Evolutionary conservation across 2,888 invertebrate genomes (phyloP).

Genomic region (Mantis religiosa): DNA sequence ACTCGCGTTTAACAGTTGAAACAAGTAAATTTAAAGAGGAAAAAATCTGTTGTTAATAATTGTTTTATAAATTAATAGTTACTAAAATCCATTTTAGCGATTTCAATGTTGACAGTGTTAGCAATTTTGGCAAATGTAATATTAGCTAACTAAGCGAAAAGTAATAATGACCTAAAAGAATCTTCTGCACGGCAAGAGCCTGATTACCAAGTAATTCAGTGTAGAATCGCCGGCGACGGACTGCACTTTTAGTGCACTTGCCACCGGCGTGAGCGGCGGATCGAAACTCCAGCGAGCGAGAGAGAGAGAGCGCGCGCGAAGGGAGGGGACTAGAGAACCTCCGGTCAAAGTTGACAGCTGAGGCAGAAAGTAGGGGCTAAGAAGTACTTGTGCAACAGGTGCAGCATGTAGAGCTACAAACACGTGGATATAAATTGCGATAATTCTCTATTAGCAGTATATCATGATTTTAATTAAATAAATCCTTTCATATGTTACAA

Average conservation of each 20-base stretch:
- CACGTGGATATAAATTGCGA: background rate
- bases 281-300: no score
- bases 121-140: background rate
- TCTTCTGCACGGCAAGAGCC: background rate
- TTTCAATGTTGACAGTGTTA: background rate
- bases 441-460: background rate
- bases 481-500: no score
- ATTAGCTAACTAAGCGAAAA: no score
- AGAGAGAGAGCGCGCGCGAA: no score
- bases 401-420: background rate
- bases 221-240: no score
- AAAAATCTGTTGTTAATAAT: background rate
- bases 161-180: background rate
- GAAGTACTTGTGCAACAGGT: background rate
- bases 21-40: background rate
- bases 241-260: no score
- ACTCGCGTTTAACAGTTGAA: background rate
- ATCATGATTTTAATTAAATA: no score
- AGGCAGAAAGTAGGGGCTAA: background rate
- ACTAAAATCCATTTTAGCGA: background rate
- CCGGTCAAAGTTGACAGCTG: background rate
- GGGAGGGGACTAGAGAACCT: no score
- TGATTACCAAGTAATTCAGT: background rate
- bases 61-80: no score
- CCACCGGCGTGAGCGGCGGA: no score